These are phyloP conservation scores for rabbit (Oryctolagus cuniculus) DNA, from an alignment of 2,113 vertebrate species.

Conservation along the genomic window DNA sequence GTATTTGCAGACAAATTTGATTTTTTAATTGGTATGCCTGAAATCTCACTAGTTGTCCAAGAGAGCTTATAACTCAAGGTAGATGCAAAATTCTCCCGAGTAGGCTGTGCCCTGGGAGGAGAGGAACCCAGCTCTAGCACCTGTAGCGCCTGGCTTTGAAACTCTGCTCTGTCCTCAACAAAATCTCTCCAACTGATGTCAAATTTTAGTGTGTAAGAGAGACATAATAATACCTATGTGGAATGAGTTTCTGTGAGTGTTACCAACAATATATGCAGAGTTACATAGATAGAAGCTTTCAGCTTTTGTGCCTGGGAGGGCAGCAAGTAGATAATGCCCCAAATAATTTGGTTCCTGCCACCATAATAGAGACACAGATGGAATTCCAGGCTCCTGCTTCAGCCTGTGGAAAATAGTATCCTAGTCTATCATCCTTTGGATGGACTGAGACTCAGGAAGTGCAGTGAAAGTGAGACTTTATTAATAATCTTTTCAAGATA, in stretches of 20 bases:
- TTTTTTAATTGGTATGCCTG: conserved; percentile 31
- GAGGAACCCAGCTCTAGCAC: not conserved
- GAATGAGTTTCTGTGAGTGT: not conserved
- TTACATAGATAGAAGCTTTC: too few relatives aligned
- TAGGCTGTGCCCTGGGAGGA: not conserved
- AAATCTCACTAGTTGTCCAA: not conserved
- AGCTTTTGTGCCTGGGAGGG: too few relatives aligned
- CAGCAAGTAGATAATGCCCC: too few relatives aligned
- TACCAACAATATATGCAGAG: not conserved
- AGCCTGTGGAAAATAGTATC: too few relatives aligned
- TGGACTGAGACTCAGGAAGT: too few relatives aligned
- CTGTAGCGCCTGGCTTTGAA: not conserved
- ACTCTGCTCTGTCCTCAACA: not conserved
- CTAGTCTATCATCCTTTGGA: too few relatives aligned
- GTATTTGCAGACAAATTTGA: conserved; percentile 23
- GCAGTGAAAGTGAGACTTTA: too few relatives aligned
- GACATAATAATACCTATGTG: not conserved
- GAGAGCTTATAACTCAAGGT: not conserved
- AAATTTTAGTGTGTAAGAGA: not conserved
- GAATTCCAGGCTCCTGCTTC: too few relatives aligned
- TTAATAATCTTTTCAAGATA: too few relatives aligned
- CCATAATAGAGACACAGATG: too few relatives aligned
- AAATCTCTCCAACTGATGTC: not conserved
- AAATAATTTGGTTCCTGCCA: too few relatives aligned
- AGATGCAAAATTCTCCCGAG: not conserved